phyloP scores from a whole-genome alignment of 2,797 vertebrate genomes.

The Lepidocolaptes lacrymiger region DNA sequence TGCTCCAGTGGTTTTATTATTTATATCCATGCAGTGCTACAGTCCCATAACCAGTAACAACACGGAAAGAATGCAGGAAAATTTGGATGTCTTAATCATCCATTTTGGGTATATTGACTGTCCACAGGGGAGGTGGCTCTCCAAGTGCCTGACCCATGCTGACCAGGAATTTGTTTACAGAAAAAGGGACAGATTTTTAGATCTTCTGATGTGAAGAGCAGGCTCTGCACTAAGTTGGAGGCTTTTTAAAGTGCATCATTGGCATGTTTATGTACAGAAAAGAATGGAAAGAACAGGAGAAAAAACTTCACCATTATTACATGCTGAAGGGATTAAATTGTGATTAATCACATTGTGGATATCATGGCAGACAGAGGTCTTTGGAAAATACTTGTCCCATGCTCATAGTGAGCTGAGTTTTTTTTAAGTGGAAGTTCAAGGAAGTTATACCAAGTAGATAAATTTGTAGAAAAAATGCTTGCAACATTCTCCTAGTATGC shows the following conservation, averaged over 20 bases:
- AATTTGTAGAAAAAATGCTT: neutral
- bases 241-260: neutral
- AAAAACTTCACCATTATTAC: rapidly evolving
- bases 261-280: rapidly evolving
- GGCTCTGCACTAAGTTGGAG: neutral
- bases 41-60: neutral
- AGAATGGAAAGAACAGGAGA: neutral
- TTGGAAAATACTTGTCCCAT: neutral
- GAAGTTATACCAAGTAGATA: neutral
- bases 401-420: neutral
- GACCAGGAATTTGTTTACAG: neutral
- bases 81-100: neutral
- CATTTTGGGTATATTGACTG: neutral
- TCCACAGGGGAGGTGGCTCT: neutral
- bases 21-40: neutral
- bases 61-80: neutral
- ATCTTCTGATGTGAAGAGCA: neutral
- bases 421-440: neutral
- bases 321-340: neutral
- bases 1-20: slow-evolving; percentile 21
- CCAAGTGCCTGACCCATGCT: neutral
- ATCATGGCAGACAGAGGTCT: neutral
- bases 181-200: neutral
- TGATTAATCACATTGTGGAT: neutral
- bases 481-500: neutral